phyloP scores from a whole-genome alignment of 92 coral and sea anemone species.

The Umimayanthus chanpuru region DNA sequence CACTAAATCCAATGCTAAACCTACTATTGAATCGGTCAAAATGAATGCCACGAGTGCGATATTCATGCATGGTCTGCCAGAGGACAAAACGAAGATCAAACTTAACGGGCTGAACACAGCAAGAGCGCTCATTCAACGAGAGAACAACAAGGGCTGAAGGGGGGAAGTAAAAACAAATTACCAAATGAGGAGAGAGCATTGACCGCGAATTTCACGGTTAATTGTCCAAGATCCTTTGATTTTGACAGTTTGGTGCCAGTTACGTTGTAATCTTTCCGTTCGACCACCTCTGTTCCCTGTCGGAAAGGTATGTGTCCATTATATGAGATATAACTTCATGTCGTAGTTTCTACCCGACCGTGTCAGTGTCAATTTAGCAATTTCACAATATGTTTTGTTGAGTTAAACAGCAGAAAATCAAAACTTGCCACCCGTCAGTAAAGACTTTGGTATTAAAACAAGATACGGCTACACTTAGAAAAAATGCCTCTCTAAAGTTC shows the following conservation, averaged over 20 bases:
- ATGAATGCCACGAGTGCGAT: not conserved
- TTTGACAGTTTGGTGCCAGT: not conserved
- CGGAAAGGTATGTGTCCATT: not conserved
- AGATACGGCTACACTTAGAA: not conserved
- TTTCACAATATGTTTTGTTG: not conserved
- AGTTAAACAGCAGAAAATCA: not conserved
- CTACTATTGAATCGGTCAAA: not conserved
- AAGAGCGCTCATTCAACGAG: not conserved
- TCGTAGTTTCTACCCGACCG: not conserved
- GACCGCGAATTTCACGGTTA: slow-evolving; percentile 9
- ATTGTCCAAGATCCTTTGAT: slow-evolving; percentile 9
- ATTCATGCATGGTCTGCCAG: not conserved
- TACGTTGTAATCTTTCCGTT: not conserved
- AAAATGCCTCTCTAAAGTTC: slow-evolving; percentile 26
- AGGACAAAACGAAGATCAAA: not conserved
- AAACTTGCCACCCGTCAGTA: not conserved
- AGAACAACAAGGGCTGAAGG: not conserved
- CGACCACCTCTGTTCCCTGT: not conserved
- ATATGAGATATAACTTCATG: not conserved
- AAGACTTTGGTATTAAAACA: not conserved
- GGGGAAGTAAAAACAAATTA: not conserved
- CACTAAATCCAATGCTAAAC: not conserved
- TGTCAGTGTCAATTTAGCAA: not conserved
- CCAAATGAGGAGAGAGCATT: slow-evolving; percentile 7
- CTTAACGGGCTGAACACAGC: not conserved